Conservation (phyloP, 1,140 invertebrate genomes). For the Papilio xuthus region DNA sequence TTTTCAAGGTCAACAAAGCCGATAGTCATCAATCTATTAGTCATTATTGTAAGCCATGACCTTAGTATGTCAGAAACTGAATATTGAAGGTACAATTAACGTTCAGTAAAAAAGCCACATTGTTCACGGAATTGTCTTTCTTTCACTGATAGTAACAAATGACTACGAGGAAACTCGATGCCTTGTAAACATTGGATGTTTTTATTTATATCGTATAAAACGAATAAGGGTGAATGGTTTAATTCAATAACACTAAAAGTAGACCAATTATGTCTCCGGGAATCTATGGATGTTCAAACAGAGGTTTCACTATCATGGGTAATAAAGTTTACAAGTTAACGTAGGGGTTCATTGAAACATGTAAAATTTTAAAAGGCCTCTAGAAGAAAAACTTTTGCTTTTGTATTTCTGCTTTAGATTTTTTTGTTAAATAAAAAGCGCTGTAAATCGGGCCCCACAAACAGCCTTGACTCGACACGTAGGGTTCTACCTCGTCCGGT, state of each 20-base stretch:
- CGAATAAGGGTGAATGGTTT: no score
- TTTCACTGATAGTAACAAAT: not conserved
- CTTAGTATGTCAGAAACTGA: not conserved
- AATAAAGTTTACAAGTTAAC: no score
- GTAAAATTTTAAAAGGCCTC: no score
- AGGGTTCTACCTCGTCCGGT: not conserved
- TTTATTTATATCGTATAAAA: not conserved
- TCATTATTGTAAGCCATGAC: not conserved
- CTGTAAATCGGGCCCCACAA: not conserved
- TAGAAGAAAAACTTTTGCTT: no score
- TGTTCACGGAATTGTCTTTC: not conserved
- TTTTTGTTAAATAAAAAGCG: not conserved
- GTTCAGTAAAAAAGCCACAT: not conserved
- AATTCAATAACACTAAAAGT: no score
- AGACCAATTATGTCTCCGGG: no score
- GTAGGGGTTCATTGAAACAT: no score
- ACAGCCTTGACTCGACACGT: constrained; percentile 25
- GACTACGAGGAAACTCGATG: not conserved
- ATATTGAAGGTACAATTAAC: not conserved
- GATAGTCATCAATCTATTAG: not conserved
- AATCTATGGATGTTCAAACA: no score
- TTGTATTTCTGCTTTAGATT: no score
- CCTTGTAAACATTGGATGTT: not conserved
- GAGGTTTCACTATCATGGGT: no score
- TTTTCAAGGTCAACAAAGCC: not conserved